Percentiles rank a stretch among this genome's conserved stretches.
Conservation (phyloP, 2,113 vertebrate species). For the Phainopepla nitens region DNA sequence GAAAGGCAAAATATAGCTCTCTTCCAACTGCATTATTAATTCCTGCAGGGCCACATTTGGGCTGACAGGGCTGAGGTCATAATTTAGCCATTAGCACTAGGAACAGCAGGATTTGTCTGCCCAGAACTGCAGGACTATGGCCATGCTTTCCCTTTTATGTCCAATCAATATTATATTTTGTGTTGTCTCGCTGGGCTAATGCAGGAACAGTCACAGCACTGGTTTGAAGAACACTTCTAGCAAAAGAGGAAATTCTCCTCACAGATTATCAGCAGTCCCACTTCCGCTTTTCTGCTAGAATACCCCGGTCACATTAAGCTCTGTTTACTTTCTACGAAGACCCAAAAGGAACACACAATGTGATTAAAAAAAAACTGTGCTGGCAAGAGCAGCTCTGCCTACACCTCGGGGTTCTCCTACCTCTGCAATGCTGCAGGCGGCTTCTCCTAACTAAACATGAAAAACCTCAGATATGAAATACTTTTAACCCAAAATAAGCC, state of each 20-base stretch:
- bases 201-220: neutral
- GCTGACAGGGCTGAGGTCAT: slow-evolving; percentile 35
- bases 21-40: slow-evolving; percentile 55
- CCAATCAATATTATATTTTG: slow-evolving; percentile 20
- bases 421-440: neutral
- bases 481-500: neutral
- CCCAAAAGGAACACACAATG: neutral
- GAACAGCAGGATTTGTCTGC: slow-evolving; percentile 10
- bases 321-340: neutral
- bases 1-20: slow-evolving; percentile 60
- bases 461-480: neutral
- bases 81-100: slow-evolving; percentile 49
- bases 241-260: neutral
- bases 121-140: neutral
- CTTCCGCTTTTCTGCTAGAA: neutral
- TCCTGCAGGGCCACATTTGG: slow-evolving; percentile 24
- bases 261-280: neutral
- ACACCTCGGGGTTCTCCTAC: neutral
- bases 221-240: neutral
- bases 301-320: neutral
- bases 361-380: neutral
- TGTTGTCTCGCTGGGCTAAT: neutral
- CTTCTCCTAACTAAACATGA: neutral
- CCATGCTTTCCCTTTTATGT: slow-evolving; percentile 2
- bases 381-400: neutral